Conservation (phyloP, 2,113 vertebrate genomes). For the Phaetusa simplex region DNA sequence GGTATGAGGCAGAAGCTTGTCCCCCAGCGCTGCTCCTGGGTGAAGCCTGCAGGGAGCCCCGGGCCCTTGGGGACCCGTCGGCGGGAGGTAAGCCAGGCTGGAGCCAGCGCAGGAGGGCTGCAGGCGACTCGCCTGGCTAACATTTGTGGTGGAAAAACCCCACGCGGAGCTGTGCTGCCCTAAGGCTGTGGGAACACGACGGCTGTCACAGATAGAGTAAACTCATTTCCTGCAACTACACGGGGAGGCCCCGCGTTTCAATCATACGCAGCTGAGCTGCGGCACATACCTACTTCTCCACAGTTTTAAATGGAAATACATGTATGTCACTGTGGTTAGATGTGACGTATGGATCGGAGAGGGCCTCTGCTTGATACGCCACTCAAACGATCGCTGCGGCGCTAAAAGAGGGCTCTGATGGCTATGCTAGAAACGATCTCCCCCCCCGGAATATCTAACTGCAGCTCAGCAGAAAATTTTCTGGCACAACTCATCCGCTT, state of each 20-base stretch:
- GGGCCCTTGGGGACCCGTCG: rapidly evolving
- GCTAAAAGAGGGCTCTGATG: not conserved
- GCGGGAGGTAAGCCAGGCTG: not conserved
- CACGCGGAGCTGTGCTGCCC: not conserved
- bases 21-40: not conserved
- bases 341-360: not conserved
- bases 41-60: not conserved
- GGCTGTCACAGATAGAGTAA: constrained; percentile 53
- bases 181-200: not conserved
- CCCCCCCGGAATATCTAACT: not conserved
- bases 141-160: rapidly evolving
- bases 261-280: not conserved
- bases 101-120: not conserved
- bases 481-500: rapidly evolving
- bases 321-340: constrained; percentile 4
- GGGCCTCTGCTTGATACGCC: not conserved
- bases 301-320: constrained; percentile 38
- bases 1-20: rapidly evolving
- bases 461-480: not conserved
- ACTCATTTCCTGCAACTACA: constrained; percentile 66
- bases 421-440: not conserved
- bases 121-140: not conserved
- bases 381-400: not conserved
- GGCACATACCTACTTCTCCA: not conserved
- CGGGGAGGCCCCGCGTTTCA: not conserved